Evolutionary conservation across 2,888 invertebrate genomes (phyloP), one percentile per base, ranked within the genome.

Genomic region (Xestobium rufovillosum): DNA sequence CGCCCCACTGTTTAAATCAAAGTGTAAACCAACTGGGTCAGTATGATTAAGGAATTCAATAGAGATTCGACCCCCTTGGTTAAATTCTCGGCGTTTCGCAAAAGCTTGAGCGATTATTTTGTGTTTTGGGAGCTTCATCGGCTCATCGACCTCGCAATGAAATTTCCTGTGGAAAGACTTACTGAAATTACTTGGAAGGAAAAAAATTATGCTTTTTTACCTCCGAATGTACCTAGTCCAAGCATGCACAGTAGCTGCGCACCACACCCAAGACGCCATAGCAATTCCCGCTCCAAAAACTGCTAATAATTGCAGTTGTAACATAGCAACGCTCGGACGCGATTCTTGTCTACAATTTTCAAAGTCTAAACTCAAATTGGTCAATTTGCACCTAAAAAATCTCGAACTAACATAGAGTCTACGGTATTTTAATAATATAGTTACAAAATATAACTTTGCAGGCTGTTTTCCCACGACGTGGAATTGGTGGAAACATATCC

Each of bases 251-350:
- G 91, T 87, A 25, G 88, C 82, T 13, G 77, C 76, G 4, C 88
- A 92, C 91, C 91, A 95, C 16, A 90, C 85, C 91, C 92, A 95
- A 0, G 89, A 87, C 3, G 91, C 88, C 83, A 92, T 88, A 15
- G 86, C 75, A 42, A 89, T 76, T 26, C 91, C 91, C 25, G 83
- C 78, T 46, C 83, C 82, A 68, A 91, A 92, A 44, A 86, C 75
- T 36, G 86, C 79, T 41, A 91, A 65, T 51, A 92, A 66, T 53
- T 92, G 87, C 44, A 91, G 61, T 61, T 90, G 86, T 31, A 88
- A 65, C 61, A 88, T 80, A 1, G 83, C 81, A 38, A 89, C 78
- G 50, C 85, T 90, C 0, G 92, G 92, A 2, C 86, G 74, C 30
- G 71, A 68, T 45, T 79, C 75, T 48, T 78, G 68, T 43, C 74